Base-by-base conservation (phyloP, 2,888 invertebrate species). In the Octodonta nipae region DNA sequence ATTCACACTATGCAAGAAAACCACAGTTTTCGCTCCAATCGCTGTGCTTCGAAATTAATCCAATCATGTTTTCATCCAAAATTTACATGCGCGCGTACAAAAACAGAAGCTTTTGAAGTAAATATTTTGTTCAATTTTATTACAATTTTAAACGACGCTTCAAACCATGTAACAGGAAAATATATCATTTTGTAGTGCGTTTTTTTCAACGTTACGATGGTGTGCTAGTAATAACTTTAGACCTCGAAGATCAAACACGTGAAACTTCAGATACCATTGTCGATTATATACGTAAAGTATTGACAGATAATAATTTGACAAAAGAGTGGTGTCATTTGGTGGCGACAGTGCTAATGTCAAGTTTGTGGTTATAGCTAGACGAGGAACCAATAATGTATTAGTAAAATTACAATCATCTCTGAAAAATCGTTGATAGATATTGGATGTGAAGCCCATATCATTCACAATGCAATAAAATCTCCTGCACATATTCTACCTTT, bases 101-200 rank as follows among this genome's bases (percentile, higher is more conserved):
- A 52, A 40, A 34, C 40, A 8, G 38, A 51, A 39, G 48, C 46
- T 39, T 48, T 49, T 43, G 41, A 48, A 24, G 44, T 44, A 41
- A 51, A 50, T 35, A 15, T 30, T 33, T 43, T 44, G 28, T 30
- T 35, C 36, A 30, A 44, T 22, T 52, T 41, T 33, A 48, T 48
- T 33, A 42, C 45, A 15, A 40, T 49, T 12, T 16, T 30, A 26
- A 36, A 30, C 11, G 52, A 55, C 35, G 51, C 52, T 37, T 55
- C 49, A 45, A 53, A 54, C 38, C 47, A 52, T 35, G 45, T 45
- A 33, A 33, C 35, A 46, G 38, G 25, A 56, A 56, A 47, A 37
- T 54, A 45, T 54, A 36, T 26, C 51, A 52, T 24, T 26, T 51
- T 42, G 5, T 47, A 28, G 35, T 50, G 8, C 36, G 44, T 50